These are phyloP conservation scores for Heteromyza rotundicornis DNA, from an alignment of 2,888 invertebrate genomes.

Conservation along the genomic window DNA sequence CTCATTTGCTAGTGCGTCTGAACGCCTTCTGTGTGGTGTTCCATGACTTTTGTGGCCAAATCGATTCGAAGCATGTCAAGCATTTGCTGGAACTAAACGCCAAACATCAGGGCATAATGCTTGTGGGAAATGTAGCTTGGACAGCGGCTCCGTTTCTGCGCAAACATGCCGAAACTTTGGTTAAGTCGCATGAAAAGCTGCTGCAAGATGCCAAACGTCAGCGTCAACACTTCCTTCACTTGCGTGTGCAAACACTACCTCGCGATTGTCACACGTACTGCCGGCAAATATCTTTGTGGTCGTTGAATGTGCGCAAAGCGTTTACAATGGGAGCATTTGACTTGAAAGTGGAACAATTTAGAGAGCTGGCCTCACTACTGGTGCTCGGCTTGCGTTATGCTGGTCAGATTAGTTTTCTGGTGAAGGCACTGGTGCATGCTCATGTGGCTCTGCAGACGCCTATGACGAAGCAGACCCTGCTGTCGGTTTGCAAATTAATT, in stretches of 20 bases:
- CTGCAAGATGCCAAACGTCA: conserved; percentile 59
- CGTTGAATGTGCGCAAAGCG: conserved; percentile 68
- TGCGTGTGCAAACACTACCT: conserved; percentile 67
- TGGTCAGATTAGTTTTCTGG: conserved; percentile 68
- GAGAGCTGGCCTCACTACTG: conserved; percentile 56
- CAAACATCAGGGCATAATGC: conserved; percentile 80
- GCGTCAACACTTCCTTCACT: conserved; percentile 67
- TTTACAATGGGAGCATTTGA: conserved; percentile 63
- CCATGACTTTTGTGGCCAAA: conserved; percentile 75
- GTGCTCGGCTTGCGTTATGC: conserved; percentile 72
- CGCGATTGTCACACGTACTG: conserved; percentile 68
- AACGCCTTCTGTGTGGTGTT: conserved; percentile 74
- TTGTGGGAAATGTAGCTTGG: conserved; percentile 84
- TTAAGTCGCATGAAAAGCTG: conserved; percentile 63
- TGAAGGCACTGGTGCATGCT: conserved; percentile 70
- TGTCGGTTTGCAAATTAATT: conserved; percentile 78
- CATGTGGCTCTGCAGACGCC: conserved; percentile 76
- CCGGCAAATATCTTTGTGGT: conserved; percentile 67
- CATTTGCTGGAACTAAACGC: conserved; percentile 76
- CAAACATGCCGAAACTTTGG: conserved; percentile 68
- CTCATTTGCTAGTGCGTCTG: conserved; percentile 69
- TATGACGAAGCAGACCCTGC: conserved; percentile 77
- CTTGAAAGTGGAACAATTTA: conserved; percentile 66
- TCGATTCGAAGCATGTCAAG: conserved; percentile 79
- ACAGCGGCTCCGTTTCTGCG: conserved; percentile 82